Base-by-base conservation (phyloP, 2,113 vertebrate species). In the Oriolus oriolus region DNA sequence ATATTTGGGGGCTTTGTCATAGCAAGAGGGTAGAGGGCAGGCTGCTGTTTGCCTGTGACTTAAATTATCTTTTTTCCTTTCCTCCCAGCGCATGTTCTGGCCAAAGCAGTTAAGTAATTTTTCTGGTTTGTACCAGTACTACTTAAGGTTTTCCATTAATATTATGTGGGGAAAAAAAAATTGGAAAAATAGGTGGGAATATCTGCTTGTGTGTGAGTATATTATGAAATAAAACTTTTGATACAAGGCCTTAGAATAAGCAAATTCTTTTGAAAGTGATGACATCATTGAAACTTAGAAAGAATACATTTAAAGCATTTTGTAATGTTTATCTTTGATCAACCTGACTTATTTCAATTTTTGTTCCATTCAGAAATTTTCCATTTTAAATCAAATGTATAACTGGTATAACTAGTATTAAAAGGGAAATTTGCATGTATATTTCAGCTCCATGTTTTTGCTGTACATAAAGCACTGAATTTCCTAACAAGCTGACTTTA, bases 271-370 rank as follows among this genome's bases (percentile, higher is more conserved):
- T 71, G 54, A 89, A 78, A 73, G 14, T 27, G 26, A 78, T 50
- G 27, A 52, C 37, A 69, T 93, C 28, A 83, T 39, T 69, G 91
- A 69, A 89, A 37, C 42, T 76, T 90, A 71, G 65, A 56, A 80
- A 84, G 90, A 96, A 93, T 73, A 49, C 52, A 84, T 82, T 87
- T 56, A 74, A 95, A 90, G 44, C 24, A 54, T 90, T 83, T 87
- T 83, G 14, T 87, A 83, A 75, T 56, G 61, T 64, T 87, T 83
- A 54, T 79, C n/a, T 83, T 90, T 84, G 50, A 78, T 83, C 74
- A 79, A 20, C 16, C 39, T 86, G 57, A 45, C 45, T 85, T 77
- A 14, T 68, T 92, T 53, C 35, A 47, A 30, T 39, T 69, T 92
- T 87, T 86, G 37, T 89, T 80, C 66, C 66, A 57, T 78, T 83